These are phyloP conservation scores for Syngnathus floridae DNA, from an alignment of 2,113 vertebrate genomes.

Conservation along the genomic window DNA sequence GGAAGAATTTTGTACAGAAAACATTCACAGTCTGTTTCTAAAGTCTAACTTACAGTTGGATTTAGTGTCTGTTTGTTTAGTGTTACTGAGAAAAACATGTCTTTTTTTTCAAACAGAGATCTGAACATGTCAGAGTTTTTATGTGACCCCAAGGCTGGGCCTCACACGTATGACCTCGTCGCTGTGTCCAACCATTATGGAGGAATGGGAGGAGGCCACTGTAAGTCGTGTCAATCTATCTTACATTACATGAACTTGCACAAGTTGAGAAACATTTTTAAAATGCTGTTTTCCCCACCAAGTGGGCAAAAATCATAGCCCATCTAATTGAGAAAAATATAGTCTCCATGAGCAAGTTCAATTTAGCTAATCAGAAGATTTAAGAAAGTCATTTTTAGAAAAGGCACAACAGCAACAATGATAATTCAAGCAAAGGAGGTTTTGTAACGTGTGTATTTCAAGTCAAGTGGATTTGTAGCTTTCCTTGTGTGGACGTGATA, in stretches of 20 bases:
- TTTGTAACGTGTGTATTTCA: neutral
- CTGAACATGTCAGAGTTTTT: constrained; percentile 95
- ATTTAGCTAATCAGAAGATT: neutral
- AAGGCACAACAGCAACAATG: neutral
- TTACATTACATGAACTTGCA: neutral
- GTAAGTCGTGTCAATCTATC: constrained; percentile 70
- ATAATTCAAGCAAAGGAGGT: neutral
- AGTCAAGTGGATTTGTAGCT: neutral
- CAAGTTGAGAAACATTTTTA: neutral
- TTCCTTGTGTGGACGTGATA: neutral
- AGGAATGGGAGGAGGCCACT: constrained; percentile 95
- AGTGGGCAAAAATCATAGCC: neutral
- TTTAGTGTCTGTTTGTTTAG: neutral
- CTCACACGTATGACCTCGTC: constrained; percentile 87
- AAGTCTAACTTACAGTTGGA: neutral
- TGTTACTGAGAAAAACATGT: neutral
- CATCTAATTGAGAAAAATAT: neutral
- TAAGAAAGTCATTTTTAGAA: neutral
- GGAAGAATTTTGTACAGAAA: constrained; percentile 23
- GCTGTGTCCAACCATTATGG: constrained; percentile 96
- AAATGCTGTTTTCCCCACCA: neutral
- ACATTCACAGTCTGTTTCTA: neutral
- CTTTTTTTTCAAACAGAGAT: constrained; percentile 65
- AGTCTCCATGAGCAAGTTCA: neutral
- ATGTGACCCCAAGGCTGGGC: constrained; percentile 81